A percentile compares a stretch with the other conserved stretches of the same genome.
Evolutionary conservation across 2,113 vertebrate species (phyloP).

Genomic region (Stercorarius parasiticus): DNA sequence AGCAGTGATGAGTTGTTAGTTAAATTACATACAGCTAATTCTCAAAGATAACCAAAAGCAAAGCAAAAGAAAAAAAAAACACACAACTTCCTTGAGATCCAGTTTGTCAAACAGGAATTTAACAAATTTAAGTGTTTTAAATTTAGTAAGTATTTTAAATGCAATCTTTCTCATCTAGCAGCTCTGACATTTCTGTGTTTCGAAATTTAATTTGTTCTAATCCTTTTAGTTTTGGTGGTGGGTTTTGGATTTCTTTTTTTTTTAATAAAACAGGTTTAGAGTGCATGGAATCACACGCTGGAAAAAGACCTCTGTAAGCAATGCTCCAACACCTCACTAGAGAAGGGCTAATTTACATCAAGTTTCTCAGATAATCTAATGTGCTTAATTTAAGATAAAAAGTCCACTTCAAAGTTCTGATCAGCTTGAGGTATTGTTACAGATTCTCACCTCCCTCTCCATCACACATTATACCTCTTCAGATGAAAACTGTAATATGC

Average conservation of each 20-base stretch:
- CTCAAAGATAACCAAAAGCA: not conserved
- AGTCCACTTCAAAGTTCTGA: not conserved
- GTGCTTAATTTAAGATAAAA: not conserved
- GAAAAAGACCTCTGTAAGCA: not conserved
- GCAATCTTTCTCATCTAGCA: not conserved
- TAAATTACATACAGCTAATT: not conserved
- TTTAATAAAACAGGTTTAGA: not conserved
- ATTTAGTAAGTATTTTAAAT: not conserved
- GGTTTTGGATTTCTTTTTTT: not conserved
- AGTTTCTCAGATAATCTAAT: not conserved
- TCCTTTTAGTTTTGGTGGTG: not conserved
- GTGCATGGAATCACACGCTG: not conserved
- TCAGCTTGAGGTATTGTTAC: not conserved
- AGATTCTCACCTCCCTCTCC: not conserved
- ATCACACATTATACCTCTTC: not conserved
- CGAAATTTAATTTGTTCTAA: not conserved
- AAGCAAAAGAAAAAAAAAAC: not conserved
- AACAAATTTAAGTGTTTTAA: not conserved
- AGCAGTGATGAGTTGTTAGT: not conserved
- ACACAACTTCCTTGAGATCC: not conserved
- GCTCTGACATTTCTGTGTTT: not conserved
- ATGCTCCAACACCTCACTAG: not conserved
- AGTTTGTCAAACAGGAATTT: not conserved
- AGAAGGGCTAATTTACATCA: not conserved
- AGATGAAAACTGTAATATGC: not conserved